Evolutionary conservation across 2,888 invertebrate genomes (phyloP).

Genomic region (Iphiclides podalirius): DNA sequence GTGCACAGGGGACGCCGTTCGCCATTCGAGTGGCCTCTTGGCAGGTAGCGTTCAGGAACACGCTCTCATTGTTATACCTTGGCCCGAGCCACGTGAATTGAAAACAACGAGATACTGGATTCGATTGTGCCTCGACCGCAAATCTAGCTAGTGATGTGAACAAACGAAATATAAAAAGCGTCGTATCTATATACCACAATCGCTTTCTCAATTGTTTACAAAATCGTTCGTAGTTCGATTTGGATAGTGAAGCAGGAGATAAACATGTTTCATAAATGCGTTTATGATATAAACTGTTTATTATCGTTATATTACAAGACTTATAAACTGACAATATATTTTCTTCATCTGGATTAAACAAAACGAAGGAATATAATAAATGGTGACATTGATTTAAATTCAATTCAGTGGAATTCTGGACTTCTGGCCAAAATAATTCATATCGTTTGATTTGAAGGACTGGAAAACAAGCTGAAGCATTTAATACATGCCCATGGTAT

Average conservation of each 20-base stretch:
- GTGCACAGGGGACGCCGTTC: constrained; percentile 80
- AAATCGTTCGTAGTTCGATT: background rate
- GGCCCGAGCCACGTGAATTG: constrained; percentile 86
- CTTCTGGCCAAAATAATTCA: too few relatives aligned
- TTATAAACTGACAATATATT: background rate
- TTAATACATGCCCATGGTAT: too few relatives aligned
- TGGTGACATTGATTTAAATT: too few relatives aligned
- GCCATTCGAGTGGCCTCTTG: constrained; percentile 72
- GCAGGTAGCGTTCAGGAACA: constrained; percentile 76
- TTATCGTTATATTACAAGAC: background rate
- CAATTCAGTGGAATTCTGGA: too few relatives aligned
- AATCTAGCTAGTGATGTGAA: constrained; percentile 34
- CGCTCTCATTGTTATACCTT: constrained; percentile 77
- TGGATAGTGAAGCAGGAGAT: background rate
- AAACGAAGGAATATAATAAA: too few relatives aligned
- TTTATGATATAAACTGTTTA: background rate
- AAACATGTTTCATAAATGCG: background rate
- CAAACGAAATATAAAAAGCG: background rate
- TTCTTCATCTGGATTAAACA: too few relatives aligned
- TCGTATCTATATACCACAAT: constrained; percentile 3
- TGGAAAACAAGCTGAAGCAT: too few relatives aligned
- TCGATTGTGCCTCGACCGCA: constrained; percentile 37
- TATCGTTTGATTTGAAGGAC: background rate
- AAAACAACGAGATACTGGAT: constrained; percentile 68
- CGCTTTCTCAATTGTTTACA: constrained; percentile 1